Evolutionary conservation across 37 sponge, comb jelly and placozoan species (phyloP), one percentile per base, ranked within the genome.

Genomic region (Trichoplax adhaerens): DNA sequence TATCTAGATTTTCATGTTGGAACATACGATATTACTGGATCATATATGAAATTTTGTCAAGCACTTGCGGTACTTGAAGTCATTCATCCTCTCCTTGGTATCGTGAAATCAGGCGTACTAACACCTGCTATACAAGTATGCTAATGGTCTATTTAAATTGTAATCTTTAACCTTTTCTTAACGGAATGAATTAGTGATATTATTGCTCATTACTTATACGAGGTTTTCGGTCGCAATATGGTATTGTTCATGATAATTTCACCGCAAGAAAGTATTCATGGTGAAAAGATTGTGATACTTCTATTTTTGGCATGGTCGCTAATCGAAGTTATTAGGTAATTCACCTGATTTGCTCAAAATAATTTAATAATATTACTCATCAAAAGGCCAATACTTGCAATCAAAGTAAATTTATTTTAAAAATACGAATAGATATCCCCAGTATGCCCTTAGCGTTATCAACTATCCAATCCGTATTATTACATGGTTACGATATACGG

Each of bases 401-500:
- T 29, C 29, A 29, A 29, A 29, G 29, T 29, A 29, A 29, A 29
- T 29, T 29, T 29, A 55, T 61, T 72, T 53, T 65, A 48, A 3
- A 48, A 56, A 4, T 57, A 12, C 3, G 48, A 29, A 1, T 68
- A 89, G 95, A 73, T 94, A 89, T 71, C 95, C 95, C 2, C 89
- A 80, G 57, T 94, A 94, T 78, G 80, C 84, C 5, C 69, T 89
- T 10, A 74, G 70, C 58, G 71, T 89, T 47, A 56, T 88, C 46
- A 70, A 84, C 54, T 51, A 66, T 56, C 79, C 86, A 52, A 68
- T 88, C n/a, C 65, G 76, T 1, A 47, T 68, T 7, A 69, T 94
- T 58, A 84, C 85, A 0, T 94, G 95, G 95, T 58, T 89, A 58
- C 62, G 95, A 4, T 94, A 94, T 82, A 81, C 82, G 12, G 87